A percentile compares a stretch with the other conserved stretches of the same genome.
Conservation (phyloP, 2,797 vertebrate species). For the Cheirogaleus major region DNA sequence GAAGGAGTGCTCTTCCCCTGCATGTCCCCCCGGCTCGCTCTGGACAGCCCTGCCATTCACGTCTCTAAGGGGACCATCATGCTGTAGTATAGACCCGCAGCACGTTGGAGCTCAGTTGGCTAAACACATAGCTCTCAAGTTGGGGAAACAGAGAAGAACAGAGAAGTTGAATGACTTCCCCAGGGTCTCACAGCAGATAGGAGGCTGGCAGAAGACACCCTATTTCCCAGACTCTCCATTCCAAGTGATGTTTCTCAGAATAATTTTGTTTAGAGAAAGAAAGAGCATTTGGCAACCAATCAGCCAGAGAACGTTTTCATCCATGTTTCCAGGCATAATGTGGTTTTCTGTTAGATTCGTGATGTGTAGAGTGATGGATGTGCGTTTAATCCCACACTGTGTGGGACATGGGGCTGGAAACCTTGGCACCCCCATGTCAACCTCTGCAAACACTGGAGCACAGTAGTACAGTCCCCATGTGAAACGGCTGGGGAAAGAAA, state of each 20-base stretch:
- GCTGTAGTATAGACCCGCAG: fast-evolving
- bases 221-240: background rate
- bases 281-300: background rate
- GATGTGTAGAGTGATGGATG: background rate
- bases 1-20: background rate
- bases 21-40: background rate
- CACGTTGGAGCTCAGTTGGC: background rate
- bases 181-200: background rate
- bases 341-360: background rate
- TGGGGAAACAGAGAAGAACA: background rate
- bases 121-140: background rate
- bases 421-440: background rate
- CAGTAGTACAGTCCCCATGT: background rate
- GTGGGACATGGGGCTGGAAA: background rate
- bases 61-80: no score
- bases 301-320: background rate
- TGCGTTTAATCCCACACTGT: background rate
- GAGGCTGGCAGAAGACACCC: background rate
- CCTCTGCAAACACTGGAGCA: background rate
- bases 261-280: constrained; percentile 15
- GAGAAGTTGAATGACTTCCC: background rate
- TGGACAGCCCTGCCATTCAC: background rate
- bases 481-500: background rate
- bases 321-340: background rate
- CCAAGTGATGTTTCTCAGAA: background rate